phyloP scores from a whole-genome alignment of 92 coral and sea anemone species.

The Epizoanthus illoricatus region DNA sequence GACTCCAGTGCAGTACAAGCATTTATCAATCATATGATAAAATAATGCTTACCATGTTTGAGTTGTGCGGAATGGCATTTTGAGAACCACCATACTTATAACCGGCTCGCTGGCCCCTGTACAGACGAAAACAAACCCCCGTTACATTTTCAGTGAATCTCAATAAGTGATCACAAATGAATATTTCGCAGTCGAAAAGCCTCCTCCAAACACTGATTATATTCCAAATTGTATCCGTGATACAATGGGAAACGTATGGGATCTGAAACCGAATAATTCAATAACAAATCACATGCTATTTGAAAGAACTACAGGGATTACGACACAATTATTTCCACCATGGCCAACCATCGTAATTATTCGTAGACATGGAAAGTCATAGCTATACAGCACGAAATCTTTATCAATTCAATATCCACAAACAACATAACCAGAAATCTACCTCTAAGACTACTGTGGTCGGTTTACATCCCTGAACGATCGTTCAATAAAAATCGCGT shows the following conservation, averaged over 20 bases:
- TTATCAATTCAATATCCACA: background rate
- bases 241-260: background rate
- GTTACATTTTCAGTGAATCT: conserved; percentile 21
- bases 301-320: conserved; percentile 25
- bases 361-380: background rate
- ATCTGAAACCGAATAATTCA: background rate
- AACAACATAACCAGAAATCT: background rate
- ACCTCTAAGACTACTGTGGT: background rate
- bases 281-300: conserved; percentile 16
- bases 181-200: background rate
- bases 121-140: conserved; percentile 5
- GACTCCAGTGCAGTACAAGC: background rate
- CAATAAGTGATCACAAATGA: background rate
- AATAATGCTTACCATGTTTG: conserved; percentile 19
- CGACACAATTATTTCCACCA: conserved; percentile 22
- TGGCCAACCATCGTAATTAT: background rate
- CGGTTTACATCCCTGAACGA: background rate
- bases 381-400: background rate
- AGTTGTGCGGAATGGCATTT: conserved; percentile 16
- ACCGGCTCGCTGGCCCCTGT: conserved; percentile 20
- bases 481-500: conserved; percentile 1
- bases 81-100: conserved; percentile 17
- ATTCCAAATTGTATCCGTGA: background rate
- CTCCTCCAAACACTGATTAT: background rate
- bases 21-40: background rate